Evolutionary conservation across 2,797 vertebrate species (phyloP).

Genomic region (Poecile montanus): DNA sequence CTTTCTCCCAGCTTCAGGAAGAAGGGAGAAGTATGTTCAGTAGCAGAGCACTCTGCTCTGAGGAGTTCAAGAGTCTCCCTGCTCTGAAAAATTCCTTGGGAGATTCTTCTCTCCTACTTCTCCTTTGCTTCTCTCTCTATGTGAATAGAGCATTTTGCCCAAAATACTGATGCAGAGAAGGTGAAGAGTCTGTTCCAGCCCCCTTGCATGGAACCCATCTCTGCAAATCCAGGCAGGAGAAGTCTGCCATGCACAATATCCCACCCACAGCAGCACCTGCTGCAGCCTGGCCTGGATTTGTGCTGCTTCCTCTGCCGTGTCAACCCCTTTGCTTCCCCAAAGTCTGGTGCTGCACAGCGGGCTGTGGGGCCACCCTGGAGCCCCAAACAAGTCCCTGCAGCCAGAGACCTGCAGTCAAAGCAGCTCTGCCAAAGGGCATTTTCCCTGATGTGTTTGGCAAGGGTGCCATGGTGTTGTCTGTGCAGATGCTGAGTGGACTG

Average conservation of each 20-base stretch:
- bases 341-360: background rate
- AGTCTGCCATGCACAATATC: background rate
- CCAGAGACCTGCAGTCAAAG: background rate
- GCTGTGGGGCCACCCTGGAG: background rate
- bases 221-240: background rate
- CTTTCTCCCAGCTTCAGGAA: background rate
- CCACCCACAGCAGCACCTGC: background rate
- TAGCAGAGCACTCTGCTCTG: background rate
- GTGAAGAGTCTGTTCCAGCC: background rate
- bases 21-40: background rate
- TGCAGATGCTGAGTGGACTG: background rate
- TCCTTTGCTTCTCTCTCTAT: background rate
- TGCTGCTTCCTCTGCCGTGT: background rate
- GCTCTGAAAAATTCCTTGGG: background rate
- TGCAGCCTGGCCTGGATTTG: background rate
- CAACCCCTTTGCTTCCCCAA: background rate
- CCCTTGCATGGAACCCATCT: background rate
- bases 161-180: background rate
- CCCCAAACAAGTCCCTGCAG: background rate
- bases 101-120: background rate
- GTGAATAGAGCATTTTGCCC: background rate
- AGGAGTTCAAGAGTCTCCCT: background rate
- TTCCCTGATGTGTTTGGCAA: fast-evolving
- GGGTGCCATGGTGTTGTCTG: background rate
- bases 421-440: background rate